Base-by-base conservation (phyloP, 2,888 invertebrate species). In the Sisyra nigra region DNA sequence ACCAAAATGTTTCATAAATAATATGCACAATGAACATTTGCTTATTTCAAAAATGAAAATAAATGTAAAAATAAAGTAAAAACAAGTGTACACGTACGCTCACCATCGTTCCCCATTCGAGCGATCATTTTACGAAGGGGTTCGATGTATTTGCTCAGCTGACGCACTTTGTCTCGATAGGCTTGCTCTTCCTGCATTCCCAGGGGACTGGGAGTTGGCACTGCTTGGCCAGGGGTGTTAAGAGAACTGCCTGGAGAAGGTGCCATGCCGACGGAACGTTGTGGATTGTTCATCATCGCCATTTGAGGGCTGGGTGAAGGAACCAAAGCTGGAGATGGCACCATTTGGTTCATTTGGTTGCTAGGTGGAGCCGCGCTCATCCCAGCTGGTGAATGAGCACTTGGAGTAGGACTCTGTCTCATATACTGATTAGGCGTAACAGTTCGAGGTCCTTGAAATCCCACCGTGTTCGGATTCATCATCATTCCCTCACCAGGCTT, bases 101-200 rank as follows among this genome's bases (percentile, higher is more conserved):
- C 73, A 48, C 86, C 86, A 59, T 88, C 88, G 57, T 79, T 84
- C 56, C 85, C 83, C 68, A 84, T 83, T 55, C 81, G 74, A 42
- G 85, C 80, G 50, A 96, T 88, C 85, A 93, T 91, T 48, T 87
- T 74, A 38, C 87, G 71, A 17, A 96, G 65, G 1, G 94, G 92
- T 54, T 93, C 94, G 50, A 94, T 89, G 58, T 91, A 96, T 63
- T 89, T 91, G 52, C 86, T 87, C 24, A 96, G 71, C 56, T 93
- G 89, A 24, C 88, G 77, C 46, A 93, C 84, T 63, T 94, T 96
- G 57, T 94, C 94, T 42, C 89, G 66, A 58, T 94, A 96, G 1
- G 85, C 81, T 44, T 86, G 86, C 53, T 94, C 93, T 53, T 94
- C 93, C 48, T 76, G 73, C 45, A 70, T 65, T 52, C 69, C 72